Evolutionary conservation across 2,797 vertebrate genomes (phyloP), one percentile per base, ranked within the genome.

Genomic region (Pogonophryne albipinna): DNA sequence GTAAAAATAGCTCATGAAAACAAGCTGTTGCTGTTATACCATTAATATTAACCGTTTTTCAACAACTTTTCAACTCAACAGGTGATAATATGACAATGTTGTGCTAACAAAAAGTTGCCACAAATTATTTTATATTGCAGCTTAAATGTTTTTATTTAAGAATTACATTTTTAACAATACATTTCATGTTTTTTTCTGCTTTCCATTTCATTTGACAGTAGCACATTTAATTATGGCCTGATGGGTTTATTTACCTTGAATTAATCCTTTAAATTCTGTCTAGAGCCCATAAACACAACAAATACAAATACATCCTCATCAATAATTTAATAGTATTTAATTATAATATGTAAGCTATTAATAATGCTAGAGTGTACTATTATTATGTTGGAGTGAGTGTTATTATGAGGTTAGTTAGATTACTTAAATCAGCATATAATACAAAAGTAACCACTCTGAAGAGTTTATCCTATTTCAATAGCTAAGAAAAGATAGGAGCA

Each of bases 401-500:
- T 38, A 38, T 38, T 38, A 38, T 38, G 34, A 38, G 6, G 34
- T 4, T 34, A 1, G 47, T 41, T 19, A 17, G 15, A 34, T 52
- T 41, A 59, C 19, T 52, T 49, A 1, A 60, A 45, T 45, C 8
- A 38, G 27, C 34, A 38, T 34, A 6, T 2, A 23, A 14, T 4
- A 14, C 34, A 38, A 10, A 45, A 20, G 10, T 10, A 41, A 1
- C 6, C 55, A 0, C 23, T 51, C 10, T 53, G 6, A 71, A 19
- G 7, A 51, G 23, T 10, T 52, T 45, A 14, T 23, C 10, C 2
- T 19, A 16, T 44, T 23, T 71, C 42, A 65, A 23, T 19, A 55
- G 66, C 50, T 23, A 10, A 57, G 11, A 27, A 27, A 62, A 68
- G 27, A 73, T 73, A 12, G 62, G 66, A 65, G 20, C 5, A 23